Percentiles rank a stretch among this genome's conserved stretches.
Evolutionary conservation across 2,888 invertebrate genomes (phyloP).

Genomic region (Noctua fimbriata): DNA sequence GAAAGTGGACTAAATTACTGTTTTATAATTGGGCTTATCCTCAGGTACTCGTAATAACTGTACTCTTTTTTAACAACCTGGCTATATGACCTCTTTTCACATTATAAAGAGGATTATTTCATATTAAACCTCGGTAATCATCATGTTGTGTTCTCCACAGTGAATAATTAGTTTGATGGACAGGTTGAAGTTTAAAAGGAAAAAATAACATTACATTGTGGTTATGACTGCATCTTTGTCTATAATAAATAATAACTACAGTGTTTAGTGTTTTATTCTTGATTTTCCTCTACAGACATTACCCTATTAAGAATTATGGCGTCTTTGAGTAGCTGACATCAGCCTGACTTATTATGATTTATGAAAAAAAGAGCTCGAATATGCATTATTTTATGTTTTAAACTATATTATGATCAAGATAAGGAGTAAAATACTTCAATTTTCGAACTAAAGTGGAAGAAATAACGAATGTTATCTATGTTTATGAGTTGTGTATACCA

Average conservation of each 20-base stretch:
- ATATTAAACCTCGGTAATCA: background rate
- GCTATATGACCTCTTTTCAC: background rate
- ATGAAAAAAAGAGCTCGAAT: background rate
- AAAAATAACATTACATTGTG: conserved; percentile 26
- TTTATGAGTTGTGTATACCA: conserved; percentile 57
- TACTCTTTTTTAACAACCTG: background rate
- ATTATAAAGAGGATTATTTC: background rate
- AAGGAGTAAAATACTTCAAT: conserved; percentile 19
- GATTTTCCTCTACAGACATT: conserved; percentile 40
- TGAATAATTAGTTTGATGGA: conserved; percentile 3
- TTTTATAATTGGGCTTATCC: background rate
- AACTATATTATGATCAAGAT: conserved; percentile 24
- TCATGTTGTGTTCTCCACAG: background rate
- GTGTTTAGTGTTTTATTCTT: background rate
- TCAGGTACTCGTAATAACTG: background rate
- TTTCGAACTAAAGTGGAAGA: conserved; percentile 27
- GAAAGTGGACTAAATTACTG: conserved; percentile 12
- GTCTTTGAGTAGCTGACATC: background rate
- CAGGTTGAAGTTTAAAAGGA: conserved; percentile 38
- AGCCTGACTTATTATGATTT: background rate
- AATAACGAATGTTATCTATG: conserved; percentile 56
- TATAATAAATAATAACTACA: conserved; percentile 2
- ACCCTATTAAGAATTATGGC: background rate
- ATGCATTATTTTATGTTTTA: conserved; percentile 1
- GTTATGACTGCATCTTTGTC: conserved; percentile 7